Base-by-base conservation (phyloP, 2,113 vertebrate genomes). In the Etheostoma cragini region DNA sequence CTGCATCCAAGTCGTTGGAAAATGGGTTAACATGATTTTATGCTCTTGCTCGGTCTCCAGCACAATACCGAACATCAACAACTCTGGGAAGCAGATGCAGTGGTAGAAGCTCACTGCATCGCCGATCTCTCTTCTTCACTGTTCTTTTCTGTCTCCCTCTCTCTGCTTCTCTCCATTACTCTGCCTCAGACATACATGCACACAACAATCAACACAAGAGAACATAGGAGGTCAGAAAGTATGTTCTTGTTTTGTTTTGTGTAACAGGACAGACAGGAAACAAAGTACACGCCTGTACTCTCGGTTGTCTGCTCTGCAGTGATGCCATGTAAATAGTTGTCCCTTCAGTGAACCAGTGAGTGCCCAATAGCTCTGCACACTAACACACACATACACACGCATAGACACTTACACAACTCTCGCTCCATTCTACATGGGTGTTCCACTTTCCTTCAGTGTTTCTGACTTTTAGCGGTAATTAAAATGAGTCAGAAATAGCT, bases 401-500 rank as follows among this genome's bases (percentile, higher is more conserved):
- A 22, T 21, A 64, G 21, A 66, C 62, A 72, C 71, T 66, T 50
- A 22, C n/a, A 57, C 15, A 50, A 53, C 57, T 57, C 77, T 38
- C 4, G 19, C 70, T 86, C 63, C 42, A 46, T 81, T 86, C 71
- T 72, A 33, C 87, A 65, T 67, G 60, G 69, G 65, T 80, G 78
- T 78, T 90, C 87, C 70, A 85, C 84, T 89, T 89, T 88, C 81
- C n/a, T 4, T 68, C 70, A 82, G 66, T 73, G 82, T 72, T 87
- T 85, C 73, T 82, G 90, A 89, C 78, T 63, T 84, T 80, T 84
- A 88, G 42, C 77, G 47, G 84, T 80, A 30, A 89, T 89, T 86
- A 76, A 57, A 79, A 89, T 84, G 82, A 83, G 77, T 88, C 82
- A 67, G 80, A 88, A 92, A 92, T 90, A 90, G 73, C 83, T 89